phyloP scores from a whole-genome alignment of 2,888 invertebrate species.

The Teleiodes luculella region DNA sequence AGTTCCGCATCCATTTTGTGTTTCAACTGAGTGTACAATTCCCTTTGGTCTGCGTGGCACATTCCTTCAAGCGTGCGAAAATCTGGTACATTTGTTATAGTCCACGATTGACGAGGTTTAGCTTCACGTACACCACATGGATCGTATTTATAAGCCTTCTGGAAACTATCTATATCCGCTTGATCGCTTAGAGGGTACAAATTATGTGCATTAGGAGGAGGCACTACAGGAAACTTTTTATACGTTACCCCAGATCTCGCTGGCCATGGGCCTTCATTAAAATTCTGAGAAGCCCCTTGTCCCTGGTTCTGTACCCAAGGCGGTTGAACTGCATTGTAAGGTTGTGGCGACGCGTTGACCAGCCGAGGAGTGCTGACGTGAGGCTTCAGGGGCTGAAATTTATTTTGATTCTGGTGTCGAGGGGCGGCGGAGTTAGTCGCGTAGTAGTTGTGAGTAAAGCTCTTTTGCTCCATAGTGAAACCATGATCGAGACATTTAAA shows the following conservation, averaged over 20 bases:
- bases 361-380: slow-evolving; percentile 59
- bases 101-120: slow-evolving; percentile 73
- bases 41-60: slow-evolving; percentile 66
- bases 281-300: slow-evolving; percentile 52
- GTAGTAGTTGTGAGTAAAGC: slow-evolving; percentile 73
- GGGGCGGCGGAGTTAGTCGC: slow-evolving; percentile 67
- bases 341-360: slow-evolving; percentile 61
- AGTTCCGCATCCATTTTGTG: slow-evolving; percentile 72
- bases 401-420: slow-evolving; percentile 65
- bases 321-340: slow-evolving; percentile 62
- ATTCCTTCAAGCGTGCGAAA: slow-evolving; percentile 63
- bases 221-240: slow-evolving; percentile 64
- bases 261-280: slow-evolving; percentile 66
- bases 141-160: slow-evolving; percentile 66
- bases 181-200: slow-evolving; percentile 65
- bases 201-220: slow-evolving; percentile 59
- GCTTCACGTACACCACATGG: slow-evolving; percentile 62
- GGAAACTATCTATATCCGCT: slow-evolving; percentile 57
- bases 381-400: slow-evolving; percentile 59
- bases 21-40: slow-evolving; percentile 65
- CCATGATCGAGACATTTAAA: slow-evolving; percentile 79
- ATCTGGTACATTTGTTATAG: slow-evolving; percentile 68
- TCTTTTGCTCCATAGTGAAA: slow-evolving; percentile 74
- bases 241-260: slow-evolving; percentile 56
- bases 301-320: slow-evolving; percentile 67